Percentiles rank a stretch among this genome's conserved stretches.
phyloP scores from a whole-genome alignment of 1,140 invertebrate species.

The Dufourea novaeangliae region DNA sequence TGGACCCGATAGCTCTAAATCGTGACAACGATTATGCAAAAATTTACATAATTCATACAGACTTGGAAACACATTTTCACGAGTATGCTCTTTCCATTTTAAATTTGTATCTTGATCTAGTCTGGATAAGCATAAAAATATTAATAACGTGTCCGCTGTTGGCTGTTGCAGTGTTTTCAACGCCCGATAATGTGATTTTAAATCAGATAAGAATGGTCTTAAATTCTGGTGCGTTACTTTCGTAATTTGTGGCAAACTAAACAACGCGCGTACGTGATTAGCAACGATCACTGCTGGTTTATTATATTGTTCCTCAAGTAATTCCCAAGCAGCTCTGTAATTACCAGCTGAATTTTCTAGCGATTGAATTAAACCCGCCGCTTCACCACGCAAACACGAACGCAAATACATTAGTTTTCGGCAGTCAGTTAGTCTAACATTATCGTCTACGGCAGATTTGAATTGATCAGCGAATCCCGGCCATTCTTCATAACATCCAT shows the following conservation, averaged over 20 bases:
- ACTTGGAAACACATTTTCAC: not conserved
- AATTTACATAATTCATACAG: not conserved
- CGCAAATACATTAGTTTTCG: no score
- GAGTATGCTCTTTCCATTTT: not conserved
- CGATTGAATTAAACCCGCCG: no score
- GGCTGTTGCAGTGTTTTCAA: slow-evolving; percentile 39
- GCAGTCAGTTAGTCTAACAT: no score
- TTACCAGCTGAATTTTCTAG: no score
- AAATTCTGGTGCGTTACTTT: slow-evolving; percentile 48
- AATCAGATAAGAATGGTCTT: slow-evolving; percentile 45
- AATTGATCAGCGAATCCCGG: no score
- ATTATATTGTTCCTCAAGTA: slow-evolving; percentile 52
- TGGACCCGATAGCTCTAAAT: not conserved
- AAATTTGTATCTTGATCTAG: not conserved
- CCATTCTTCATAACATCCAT: no score
- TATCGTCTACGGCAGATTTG: no score
- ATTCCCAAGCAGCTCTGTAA: no score
- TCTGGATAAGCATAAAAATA: not conserved
- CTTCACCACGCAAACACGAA: no score
- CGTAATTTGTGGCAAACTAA: slow-evolving; percentile 44
- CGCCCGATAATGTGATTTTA: slow-evolving; percentile 58
- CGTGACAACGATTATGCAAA: not conserved
- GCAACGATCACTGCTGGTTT: slow-evolving; percentile 61
- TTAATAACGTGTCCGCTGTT: not conserved
- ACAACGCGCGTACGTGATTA: slow-evolving; percentile 62